Evolutionary conservation across 2,888 invertebrate species (phyloP).

Genomic region (Cheilosia scutellata): DNA sequence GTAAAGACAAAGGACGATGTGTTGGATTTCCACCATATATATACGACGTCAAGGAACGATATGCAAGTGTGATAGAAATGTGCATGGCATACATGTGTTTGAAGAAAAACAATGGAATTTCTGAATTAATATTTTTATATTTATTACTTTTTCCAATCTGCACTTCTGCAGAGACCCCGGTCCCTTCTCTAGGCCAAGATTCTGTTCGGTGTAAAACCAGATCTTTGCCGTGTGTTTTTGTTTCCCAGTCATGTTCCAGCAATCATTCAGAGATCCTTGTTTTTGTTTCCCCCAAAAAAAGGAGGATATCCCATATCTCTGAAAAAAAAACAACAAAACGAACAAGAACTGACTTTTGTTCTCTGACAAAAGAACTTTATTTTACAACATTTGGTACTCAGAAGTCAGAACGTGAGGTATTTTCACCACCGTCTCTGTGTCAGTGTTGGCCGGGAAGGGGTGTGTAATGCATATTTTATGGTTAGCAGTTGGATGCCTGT

Average conservation of each 20-base stretch:
- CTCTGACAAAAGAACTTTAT: constrained; percentile 71
- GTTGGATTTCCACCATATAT: constrained; percentile 38
- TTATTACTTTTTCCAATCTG: constrained; percentile 72
- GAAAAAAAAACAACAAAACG: constrained; percentile 22
- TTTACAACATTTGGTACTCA: constrained; percentile 73
- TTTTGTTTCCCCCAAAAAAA: constrained; percentile 3
- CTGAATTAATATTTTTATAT: constrained; percentile 74
- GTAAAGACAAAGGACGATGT: constrained; percentile 50
- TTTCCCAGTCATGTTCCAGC: constrained; percentile 27
- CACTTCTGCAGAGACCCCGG: background rate
- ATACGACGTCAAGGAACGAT: background rate
- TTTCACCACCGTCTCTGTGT: constrained; percentile 38
- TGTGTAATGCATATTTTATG: constrained; percentile 74
- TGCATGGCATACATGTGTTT: constrained; percentile 42
- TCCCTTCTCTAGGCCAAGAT: background rate
- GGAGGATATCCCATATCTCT: constrained; percentile 48
- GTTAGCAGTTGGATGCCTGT: constrained; percentile 61
- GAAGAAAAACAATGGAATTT: constrained; percentile 71
- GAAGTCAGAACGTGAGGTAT: constrained; percentile 41
- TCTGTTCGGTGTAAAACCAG: constrained; percentile 15
- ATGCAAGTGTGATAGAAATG: background rate
- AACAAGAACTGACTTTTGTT: constrained; percentile 68
- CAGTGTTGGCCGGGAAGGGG: background rate
- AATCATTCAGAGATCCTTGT: constrained; percentile 56
- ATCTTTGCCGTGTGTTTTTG: constrained; percentile 50